These are phyloP conservation scores for Dendroctonus valens DNA, from an alignment of 1,140 invertebrate genomes.

Conservation along the genomic window DNA sequence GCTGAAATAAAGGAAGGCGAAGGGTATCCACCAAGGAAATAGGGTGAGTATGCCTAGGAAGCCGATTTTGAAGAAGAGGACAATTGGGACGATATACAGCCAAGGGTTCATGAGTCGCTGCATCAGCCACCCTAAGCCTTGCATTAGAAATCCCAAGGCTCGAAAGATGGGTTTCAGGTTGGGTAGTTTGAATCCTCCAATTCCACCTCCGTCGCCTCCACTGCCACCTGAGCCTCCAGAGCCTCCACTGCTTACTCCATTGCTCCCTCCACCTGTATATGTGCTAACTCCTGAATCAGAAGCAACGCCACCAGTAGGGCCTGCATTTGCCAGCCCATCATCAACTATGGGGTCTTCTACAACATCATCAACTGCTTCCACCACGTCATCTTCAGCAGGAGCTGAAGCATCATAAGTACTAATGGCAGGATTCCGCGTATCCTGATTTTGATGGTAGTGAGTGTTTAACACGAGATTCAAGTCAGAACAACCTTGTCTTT, in stretches of 20 bases:
- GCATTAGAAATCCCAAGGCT: slow-evolving; percentile 39
- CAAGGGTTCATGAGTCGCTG: slow-evolving; percentile 42
- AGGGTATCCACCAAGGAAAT: slow-evolving; percentile 50
- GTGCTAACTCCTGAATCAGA: slow-evolving; percentile 17
- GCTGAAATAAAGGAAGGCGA: slow-evolving; percentile 40
- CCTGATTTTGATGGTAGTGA: slow-evolving; percentile 44
- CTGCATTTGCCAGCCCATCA: slow-evolving; percentile 19
- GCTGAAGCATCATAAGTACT: slow-evolving; percentile 37
- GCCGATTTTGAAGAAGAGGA: slow-evolving; percentile 40
- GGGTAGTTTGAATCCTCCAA: slow-evolving; percentile 37
- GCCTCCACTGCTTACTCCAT: slow-evolving; percentile 20
- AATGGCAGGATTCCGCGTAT: slow-evolving; percentile 28
- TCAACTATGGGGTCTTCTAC: slow-evolving; percentile 26
- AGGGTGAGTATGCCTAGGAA: slow-evolving; percentile 42
- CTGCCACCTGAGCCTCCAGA: slow-evolving; percentile 48
- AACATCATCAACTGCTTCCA: slow-evolving; percentile 13
- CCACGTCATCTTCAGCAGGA: slow-evolving; percentile 14
- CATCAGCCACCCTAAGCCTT: slow-evolving; percentile 34
- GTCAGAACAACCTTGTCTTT: slow-evolving; percentile 46
- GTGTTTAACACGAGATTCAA: slow-evolving; percentile 48
- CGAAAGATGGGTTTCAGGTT: slow-evolving; percentile 44
- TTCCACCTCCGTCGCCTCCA: slow-evolving; percentile 49
- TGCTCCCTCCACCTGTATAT: slow-evolving; percentile 7
- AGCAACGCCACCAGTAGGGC: slow-evolving; percentile 9
- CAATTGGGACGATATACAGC: slow-evolving; percentile 42